These are phyloP conservation scores for Pelobates fuscus DNA, from an alignment of 2,113 vertebrate genomes.

Conservation along the genomic window DNA sequence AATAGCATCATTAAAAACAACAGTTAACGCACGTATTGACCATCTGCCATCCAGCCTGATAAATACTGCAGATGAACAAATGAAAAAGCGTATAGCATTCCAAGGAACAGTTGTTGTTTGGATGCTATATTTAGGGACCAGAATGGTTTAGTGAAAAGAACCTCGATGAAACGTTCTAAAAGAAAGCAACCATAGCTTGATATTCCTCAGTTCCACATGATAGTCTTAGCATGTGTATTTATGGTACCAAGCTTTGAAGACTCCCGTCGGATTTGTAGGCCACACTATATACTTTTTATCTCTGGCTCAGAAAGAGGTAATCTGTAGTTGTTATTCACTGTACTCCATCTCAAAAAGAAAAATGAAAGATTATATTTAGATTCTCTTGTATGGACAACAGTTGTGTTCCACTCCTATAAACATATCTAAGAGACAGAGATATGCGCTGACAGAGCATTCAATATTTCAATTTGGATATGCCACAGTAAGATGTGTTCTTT, in stretches of 20 bases:
- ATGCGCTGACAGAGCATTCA: too few species aligned
- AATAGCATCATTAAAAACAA: conserved; percentile 19
- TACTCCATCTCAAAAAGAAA: too few species aligned
- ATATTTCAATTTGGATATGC: too few species aligned
- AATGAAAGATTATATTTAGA: too few species aligned
- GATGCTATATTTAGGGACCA: conserved; percentile 24
- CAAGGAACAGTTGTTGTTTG: conserved; percentile 19
- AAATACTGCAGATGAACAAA: conserved; percentile 7
- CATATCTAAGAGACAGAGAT: too few species aligned
- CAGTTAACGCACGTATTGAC: conserved; percentile 25
- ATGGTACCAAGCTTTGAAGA: conserved; percentile 11
- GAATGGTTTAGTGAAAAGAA: conserved; percentile 15
- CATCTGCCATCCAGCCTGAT: conserved; percentile 25
- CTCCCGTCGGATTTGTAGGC: not conserved
- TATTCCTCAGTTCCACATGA: conserved; percentile 23
- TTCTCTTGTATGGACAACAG: too few species aligned
- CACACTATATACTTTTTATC: not conserved
- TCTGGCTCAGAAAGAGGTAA: too few species aligned
- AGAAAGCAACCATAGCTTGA: conserved; percentile 19
- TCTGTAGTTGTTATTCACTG: too few species aligned
- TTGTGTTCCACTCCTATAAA: too few species aligned
- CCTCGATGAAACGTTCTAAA: conserved; percentile 19
- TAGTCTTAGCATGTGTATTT: conserved; percentile 36
- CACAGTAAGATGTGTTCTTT: too few species aligned
- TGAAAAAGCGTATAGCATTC: conserved; percentile 12